Evolutionary conservation across 2,113 vertebrate species (phyloP).

Genomic region (Fregetta grallaria): DNA sequence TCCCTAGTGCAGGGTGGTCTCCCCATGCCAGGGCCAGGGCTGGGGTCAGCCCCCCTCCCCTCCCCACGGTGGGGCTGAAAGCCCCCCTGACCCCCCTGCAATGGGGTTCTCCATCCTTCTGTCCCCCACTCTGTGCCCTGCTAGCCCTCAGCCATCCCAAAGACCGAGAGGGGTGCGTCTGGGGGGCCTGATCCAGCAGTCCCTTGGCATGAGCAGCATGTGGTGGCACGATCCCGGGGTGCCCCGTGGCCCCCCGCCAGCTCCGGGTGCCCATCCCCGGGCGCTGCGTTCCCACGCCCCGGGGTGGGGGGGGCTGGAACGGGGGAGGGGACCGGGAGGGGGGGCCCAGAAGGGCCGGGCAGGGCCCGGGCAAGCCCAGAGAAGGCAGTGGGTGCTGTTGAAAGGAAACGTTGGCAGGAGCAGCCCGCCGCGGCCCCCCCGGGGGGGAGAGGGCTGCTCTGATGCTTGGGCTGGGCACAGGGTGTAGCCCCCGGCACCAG

Average conservation of each 20-base stretch:
- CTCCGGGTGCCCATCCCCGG: neutral
- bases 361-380: neutral
- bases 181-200: neutral
- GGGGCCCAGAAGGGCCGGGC: neutral
- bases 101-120: neutral
- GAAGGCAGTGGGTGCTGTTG: neutral
- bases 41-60: neutral
- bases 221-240: neutral
- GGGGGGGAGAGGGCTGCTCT: neutral
- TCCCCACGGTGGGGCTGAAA: neutral
- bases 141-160: neutral
- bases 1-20: neutral
- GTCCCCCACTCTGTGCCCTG: accelerated
- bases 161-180: neutral
- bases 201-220: neutral
- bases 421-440: neutral
- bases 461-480: conserved; percentile 6
- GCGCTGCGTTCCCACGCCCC: neutral
- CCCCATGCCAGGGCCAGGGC: neutral
- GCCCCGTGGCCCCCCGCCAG: neutral
- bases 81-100: neutral
- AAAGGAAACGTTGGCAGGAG: conserved; percentile 9
- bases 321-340: too few relatives aligned
- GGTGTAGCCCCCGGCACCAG: neutral
- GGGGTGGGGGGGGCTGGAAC: neutral